Base-by-base conservation (phyloP, 2,888 invertebrate species). In the Abrostola triplasia region DNA sequence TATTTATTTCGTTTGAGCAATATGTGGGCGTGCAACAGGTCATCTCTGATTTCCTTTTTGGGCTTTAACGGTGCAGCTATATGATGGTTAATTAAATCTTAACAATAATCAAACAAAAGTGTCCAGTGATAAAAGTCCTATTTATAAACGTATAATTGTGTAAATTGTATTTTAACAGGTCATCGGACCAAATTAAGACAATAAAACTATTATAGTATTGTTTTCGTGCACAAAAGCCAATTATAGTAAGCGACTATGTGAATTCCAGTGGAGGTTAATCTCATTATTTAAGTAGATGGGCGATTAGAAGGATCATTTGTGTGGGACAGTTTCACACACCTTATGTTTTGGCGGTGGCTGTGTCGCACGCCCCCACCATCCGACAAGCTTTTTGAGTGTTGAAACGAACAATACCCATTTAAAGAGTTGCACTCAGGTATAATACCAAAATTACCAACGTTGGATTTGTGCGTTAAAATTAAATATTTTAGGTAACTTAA, bases 131-230 rank as follows among this genome's bases (percentile, higher is more conserved):
- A 64, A 65, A 47, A 65, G 38, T 60, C 59, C 56, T 56, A 53
- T 72, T 59, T 64, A 42, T 53, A 61, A 68, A 55, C 47, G 42
- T 68, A 66, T 68, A 52, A 74, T 77, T 75, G 77, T 67, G 69
- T 69, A 67, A 77, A 76, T 59, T 61, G 67, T 62, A 79, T 80
- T 85, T 83, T 82, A 86, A 86, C 82, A 83, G 88, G 83, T 85
- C 85, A 84, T 81, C 79, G 77, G 80, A 81, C 83, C 73, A 85
- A 86, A 88, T 84, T 84, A 72, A 84, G 84, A 91, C 91, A 92
- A 92, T 92, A 88, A 86, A 89, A 89, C 88, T 87, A 90, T 90
- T 90, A 88, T 83, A 81, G 90, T 89, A 92, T 93, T 93, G 92
- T 93, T 91, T 88, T 87, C 85, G 81, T 84, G 80, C 85, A 93